Conservation (phyloP, 2,113 vertebrate genomes). For the Tragelaphus buxtoni region DNA sequence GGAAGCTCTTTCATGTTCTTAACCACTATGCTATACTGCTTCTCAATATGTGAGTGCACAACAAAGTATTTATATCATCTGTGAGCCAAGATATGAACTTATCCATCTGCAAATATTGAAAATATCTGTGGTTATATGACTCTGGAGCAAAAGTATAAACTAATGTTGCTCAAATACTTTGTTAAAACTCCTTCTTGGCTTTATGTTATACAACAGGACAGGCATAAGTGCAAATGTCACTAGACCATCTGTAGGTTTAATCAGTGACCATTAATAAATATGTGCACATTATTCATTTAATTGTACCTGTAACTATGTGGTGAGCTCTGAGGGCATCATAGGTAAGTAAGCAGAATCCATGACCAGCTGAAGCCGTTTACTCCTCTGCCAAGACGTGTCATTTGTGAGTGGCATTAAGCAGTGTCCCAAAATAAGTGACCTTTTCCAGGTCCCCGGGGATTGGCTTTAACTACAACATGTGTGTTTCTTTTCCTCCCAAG, state of each 20-base stretch:
- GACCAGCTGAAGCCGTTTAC: neutral
- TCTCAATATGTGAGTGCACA: accelerated
- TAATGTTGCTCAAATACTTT: neutral
- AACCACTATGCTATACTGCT: accelerated
- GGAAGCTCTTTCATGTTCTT: neutral
- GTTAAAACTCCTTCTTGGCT: neutral
- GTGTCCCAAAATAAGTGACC: slow-evolving; percentile 8
- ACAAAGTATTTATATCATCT: neutral
- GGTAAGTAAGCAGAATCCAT: neutral
- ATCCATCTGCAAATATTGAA: neutral
- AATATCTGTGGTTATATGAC: neutral
- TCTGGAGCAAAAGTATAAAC: neutral
- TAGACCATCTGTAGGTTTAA: neutral
- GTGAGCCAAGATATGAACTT: neutral
- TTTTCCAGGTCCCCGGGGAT: neutral
- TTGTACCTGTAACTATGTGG: neutral
- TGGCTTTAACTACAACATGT: neutral
- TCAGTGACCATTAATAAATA: neutral
- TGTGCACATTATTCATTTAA: neutral
- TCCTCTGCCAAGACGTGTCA: neutral
- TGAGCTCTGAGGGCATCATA: neutral
- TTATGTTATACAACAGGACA: neutral
- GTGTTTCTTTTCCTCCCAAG: slow-evolving; percentile 75
- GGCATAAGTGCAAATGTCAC: neutral
- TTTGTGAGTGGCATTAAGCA: neutral